phyloP scores from a whole-genome alignment of 2,797 vertebrate species.

The Onychomys leucogaster region DNA sequence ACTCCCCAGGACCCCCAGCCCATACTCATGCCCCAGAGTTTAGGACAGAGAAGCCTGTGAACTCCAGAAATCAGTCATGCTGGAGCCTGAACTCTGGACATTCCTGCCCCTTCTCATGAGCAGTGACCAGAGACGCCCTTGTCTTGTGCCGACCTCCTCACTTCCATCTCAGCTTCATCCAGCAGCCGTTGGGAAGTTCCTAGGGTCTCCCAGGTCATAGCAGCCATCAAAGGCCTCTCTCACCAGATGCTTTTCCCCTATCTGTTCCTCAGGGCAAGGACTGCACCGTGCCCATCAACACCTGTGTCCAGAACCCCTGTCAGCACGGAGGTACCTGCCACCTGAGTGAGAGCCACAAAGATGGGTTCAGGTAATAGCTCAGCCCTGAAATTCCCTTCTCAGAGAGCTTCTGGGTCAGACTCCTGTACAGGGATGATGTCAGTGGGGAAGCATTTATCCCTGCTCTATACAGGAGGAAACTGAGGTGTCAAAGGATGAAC shows the following conservation, averaged over 20 bases:
- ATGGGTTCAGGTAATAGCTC: slow-evolving; percentile 94
- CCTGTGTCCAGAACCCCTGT: slow-evolving; percentile 96
- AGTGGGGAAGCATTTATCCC: fast-evolving
- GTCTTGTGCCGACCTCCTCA: neutral
- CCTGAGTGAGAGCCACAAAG: slow-evolving; percentile 91
- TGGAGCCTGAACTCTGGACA: fast-evolving
- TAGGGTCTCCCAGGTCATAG: neutral
- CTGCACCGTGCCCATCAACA: slow-evolving; percentile 95
- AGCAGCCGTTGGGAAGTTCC: neutral
- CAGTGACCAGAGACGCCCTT: neutral
- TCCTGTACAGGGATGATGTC: too few species aligned
- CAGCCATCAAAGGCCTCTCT: neutral
- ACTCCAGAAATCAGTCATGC: neutral
- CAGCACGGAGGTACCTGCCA: slow-evolving; percentile 96
- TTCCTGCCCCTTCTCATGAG: neutral
- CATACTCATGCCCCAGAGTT: too few species aligned
- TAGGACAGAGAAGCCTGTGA: neutral
- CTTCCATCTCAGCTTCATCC: neutral
- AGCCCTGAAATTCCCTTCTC: neutral
- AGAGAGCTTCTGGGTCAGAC: neutral
- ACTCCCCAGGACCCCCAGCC: neutral
- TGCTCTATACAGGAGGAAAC: neutral
- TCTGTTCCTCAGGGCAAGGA: slow-evolving; percentile 92
- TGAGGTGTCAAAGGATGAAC: neutral
- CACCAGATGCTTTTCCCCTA: slow-evolving; percentile 73